phyloP scores from a whole-genome alignment of 2,113 vertebrate genomes.

The Rhadina sibilatrix region DNA sequence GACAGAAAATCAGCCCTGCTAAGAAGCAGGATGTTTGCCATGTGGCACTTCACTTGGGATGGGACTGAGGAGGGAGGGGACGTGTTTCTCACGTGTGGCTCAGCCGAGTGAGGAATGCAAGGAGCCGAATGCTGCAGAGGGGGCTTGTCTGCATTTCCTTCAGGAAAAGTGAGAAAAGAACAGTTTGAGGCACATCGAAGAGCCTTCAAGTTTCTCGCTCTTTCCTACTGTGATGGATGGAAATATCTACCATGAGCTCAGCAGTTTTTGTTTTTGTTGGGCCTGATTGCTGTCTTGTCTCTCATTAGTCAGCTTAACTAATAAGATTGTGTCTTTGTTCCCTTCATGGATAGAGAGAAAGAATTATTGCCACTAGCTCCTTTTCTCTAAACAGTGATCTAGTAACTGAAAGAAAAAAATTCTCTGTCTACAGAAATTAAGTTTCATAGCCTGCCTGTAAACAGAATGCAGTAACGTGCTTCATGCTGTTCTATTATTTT shows the following conservation, averaged over 20 bases:
- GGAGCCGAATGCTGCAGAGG: not conserved
- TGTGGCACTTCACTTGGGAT: not conserved
- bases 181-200: not conserved
- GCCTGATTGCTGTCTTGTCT: not conserved
- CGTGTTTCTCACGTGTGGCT: rapidly evolving
- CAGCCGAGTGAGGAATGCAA: not conserved
- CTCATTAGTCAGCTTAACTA: slow-evolving; percentile 43
- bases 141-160: not conserved
- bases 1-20: not conserved
- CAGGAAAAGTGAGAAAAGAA: not conserved
- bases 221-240: not conserved
- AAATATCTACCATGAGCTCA: not conserved
- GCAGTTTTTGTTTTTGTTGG: not conserved
- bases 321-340: slow-evolving; percentile 30
- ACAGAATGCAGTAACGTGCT: not conserved
- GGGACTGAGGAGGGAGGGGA: not conserved
- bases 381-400: slow-evolving; percentile 11
- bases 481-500: slow-evolving; percentile 30
- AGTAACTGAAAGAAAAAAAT: slow-evolving; percentile 6
- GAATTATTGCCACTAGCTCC: not conserved
- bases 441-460: slow-evolving; percentile 17
- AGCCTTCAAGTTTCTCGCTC: not conserved
- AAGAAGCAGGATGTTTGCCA: not conserved
- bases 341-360: not conserved
- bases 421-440: not conserved